These are phyloP conservation scores for Acrocyrtus sp. DNA, from an alignment of 2,888 invertebrate species.

Conservation along the genomic window DNA sequence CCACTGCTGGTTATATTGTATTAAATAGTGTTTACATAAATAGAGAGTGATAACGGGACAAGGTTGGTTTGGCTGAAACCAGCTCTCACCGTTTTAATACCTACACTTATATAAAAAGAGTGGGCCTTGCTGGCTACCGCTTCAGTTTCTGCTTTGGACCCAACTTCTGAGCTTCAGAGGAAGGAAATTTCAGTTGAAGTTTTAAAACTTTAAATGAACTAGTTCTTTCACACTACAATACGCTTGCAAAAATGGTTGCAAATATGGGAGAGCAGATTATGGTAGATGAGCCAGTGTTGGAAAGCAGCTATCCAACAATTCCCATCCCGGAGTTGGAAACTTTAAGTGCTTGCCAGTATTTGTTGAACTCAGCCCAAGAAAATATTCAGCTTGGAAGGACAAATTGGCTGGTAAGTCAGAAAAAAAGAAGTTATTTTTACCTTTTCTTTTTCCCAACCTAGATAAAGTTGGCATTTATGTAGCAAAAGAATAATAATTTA, in stretches of 20 bases:
- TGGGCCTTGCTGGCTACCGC: no score
- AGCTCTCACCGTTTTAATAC: no score
- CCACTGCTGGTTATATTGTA: no score
- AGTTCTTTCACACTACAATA: not conserved
- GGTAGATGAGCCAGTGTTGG: slow-evolving; percentile 54
- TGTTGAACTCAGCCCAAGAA: slow-evolving; percentile 38
- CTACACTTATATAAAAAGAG: no score
- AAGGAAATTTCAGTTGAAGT: no score
- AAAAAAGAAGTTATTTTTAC: no score
- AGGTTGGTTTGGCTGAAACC: no score
- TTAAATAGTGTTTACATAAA: no score
- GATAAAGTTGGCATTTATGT: not conserved
- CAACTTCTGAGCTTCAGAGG: no score
- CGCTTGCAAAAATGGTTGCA: slow-evolving; percentile 47
- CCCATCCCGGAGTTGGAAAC: slow-evolving; percentile 59
- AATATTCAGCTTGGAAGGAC: slow-evolving; percentile 44
- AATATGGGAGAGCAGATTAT: slow-evolving; percentile 23
- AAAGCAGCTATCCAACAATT: slow-evolving; percentile 54
- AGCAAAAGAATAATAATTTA: not conserved
- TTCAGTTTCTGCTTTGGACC: no score
- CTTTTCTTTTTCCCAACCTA: no score
- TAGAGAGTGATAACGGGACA: no score
- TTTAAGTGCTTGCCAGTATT: slow-evolving; percentile 48
- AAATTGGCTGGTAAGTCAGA: slow-evolving; percentile 44
- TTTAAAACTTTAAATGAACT: not conserved